Base-by-base conservation (phyloP, 2,888 invertebrate species). In the Chelonus formosanus region DNA sequence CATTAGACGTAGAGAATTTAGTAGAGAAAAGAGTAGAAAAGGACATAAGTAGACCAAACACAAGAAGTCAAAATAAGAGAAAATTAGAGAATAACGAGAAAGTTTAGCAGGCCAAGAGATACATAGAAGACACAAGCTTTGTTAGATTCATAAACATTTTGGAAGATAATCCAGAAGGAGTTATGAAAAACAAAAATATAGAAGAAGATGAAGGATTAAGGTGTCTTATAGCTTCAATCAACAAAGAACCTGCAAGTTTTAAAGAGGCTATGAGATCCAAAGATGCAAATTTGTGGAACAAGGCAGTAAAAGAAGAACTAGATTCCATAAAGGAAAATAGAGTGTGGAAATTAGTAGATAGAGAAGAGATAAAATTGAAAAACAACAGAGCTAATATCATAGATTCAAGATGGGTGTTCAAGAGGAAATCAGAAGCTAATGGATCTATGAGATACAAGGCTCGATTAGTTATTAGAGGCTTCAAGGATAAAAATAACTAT, bases 321-420 rank as follows among this genome's bases (percentile, higher is more conserved):
- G 55, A 50, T 3, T 71, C 70, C 5, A 65, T 70, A 57, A 10
- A 60, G 7, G 44, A 67, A 32, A 71, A 73, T 48, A 45, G 70
- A 48, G 70, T 71, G 5, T 71, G 69, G 68, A 53, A 45, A 43
- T n/a, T 67, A 3, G 62, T 68, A 0, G 61, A 66, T 43, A 52
- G 65, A 63, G 57, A 63, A 3, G 20, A 10, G 10, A 31, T 50
- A 44, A 44, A 10, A 50, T 48, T 7, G 36, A 47, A 66, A 55
- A 56, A 55, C 3, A 50, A 57, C 2, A 69, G 57, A 59, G 56
- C 67, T 6, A 67, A 70, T n/a, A 54, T 70, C 3, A 63, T 71
- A 43, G 68, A 71, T 40, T 72, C 69, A 6, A 62, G 32, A 54
- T 73, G 71, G 59, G 68, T 71, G 5, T 67, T 70, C 5, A 71